phyloP scores from a whole-genome alignment of 2,888 invertebrate species.

The Linnaemya vulpina region DNA sequence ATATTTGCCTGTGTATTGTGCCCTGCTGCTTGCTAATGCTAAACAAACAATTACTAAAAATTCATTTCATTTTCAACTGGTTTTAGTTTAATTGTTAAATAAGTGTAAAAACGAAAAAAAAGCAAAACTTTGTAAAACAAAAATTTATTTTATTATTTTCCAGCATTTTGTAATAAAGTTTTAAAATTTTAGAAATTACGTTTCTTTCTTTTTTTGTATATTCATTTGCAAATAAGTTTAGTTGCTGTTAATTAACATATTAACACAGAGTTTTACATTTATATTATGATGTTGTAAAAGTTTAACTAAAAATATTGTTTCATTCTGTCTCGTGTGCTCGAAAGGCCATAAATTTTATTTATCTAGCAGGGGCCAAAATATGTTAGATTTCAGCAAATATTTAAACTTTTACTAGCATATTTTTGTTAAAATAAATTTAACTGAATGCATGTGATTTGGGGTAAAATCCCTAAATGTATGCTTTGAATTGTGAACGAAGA shows the following conservation, averaged over 20 bases:
- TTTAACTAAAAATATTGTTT: conserved; percentile 45
- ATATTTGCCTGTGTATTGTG: background rate
- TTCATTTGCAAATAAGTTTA: conserved; percentile 31
- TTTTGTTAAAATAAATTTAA: conserved; percentile 23
- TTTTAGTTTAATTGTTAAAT: conserved; percentile 57
- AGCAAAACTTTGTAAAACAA: conserved; percentile 33
- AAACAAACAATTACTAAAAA: conserved; percentile 33
- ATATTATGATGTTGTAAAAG: conserved; percentile 45
- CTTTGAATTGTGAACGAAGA: background rate
- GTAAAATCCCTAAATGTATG: background rate
- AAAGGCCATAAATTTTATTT: conserved; percentile 62
- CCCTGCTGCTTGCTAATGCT: conserved; percentile 4
- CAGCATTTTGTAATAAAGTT: conserved; percentile 61
- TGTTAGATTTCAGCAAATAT: conserved; percentile 63
- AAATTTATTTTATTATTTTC: conserved; percentile 38
- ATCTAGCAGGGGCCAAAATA: conserved; percentile 44
- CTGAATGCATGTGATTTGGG: background rate
- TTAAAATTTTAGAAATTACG: conserved; percentile 40
- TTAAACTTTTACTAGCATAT: conserved; percentile 2
- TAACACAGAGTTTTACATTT: conserved; percentile 68
- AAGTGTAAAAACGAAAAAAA: conserved; percentile 30
- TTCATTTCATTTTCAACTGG: conserved; percentile 45
- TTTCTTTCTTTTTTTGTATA: conserved; percentile 16
- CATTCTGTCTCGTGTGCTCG: conserved; percentile 35
- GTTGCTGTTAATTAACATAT: conserved; percentile 69